Evolutionary conservation across 2,113 vertebrate genomes (phyloP).

Genomic region (Tor tambroides): DNA sequence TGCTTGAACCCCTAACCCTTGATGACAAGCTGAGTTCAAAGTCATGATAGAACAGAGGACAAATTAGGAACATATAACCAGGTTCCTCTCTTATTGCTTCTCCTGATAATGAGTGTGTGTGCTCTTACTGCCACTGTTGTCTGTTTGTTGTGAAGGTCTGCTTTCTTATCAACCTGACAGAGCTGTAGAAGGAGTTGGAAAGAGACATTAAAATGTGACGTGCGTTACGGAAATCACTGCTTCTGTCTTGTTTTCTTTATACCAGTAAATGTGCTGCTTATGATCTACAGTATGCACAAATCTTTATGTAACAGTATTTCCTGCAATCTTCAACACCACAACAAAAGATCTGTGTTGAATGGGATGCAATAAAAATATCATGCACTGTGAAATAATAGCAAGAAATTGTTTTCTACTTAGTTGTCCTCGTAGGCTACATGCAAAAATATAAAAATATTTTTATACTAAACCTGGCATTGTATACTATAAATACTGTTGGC

Average conservation of each 20-base stretch:
- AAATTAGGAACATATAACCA: neutral
- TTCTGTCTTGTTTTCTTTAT: slow-evolving; percentile 29
- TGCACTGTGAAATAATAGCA: neutral
- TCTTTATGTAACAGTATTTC: neutral
- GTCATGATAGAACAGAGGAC: slow-evolving; percentile 29
- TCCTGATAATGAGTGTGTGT: slow-evolving; percentile 46
- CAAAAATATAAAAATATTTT: neutral
- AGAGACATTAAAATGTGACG: slow-evolving; percentile 66
- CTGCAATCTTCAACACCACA: neutral
- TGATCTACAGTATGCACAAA: neutral
- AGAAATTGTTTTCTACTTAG: neutral
- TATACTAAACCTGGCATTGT: too few species aligned
- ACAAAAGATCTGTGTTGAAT: neutral
- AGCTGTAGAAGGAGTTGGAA: slow-evolving; percentile 65
- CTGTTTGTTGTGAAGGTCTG: slow-evolving; percentile 59
- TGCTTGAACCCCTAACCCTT: slow-evolving; percentile 34
- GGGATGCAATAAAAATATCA: neutral
- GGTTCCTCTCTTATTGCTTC: slow-evolving; percentile 16
- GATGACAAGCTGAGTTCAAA: slow-evolving; percentile 29
- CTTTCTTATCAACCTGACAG: slow-evolving; percentile 61
- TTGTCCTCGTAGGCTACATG: too few species aligned
- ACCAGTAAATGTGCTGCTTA: neutral
- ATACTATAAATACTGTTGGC: too few species aligned
- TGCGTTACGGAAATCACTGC: slow-evolving; percentile 51
- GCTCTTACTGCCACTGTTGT: slow-evolving; percentile 54